Conservation (phyloP, 2,113 vertebrate species). For the Pristiophorus japonicus region DNA sequence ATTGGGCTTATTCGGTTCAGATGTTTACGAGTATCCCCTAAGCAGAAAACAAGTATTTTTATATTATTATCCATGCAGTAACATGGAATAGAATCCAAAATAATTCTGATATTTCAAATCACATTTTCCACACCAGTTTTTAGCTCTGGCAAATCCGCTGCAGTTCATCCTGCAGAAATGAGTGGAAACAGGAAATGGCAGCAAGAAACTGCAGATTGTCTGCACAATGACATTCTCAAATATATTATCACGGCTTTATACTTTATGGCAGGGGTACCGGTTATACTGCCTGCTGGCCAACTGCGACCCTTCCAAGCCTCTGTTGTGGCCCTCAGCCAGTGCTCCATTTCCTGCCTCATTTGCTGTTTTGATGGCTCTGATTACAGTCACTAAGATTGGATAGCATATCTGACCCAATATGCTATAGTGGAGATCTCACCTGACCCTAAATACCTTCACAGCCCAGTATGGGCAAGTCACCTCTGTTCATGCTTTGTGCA, state of each 20-base stretch:
- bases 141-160: conserved; percentile 1
- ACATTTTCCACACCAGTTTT: conserved; percentile 10
- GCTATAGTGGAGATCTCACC: not conserved
- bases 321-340: not conserved
- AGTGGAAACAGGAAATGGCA: conserved; percentile 10
- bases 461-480: not conserved
- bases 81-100: too few relatives aligned
- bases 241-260: not conserved
- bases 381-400: not conserved
- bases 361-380: not conserved
- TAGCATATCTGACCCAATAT: not conserved
- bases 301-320: not conserved
- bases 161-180: not conserved
- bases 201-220: not conserved
- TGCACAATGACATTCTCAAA: not conserved
- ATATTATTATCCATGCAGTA: conserved; percentile 1
- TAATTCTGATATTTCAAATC: too few relatives aligned
- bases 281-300: not conserved
- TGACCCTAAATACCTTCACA: not conserved
- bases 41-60: too few relatives aligned
- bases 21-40: not conserved
- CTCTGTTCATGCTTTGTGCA: too few relatives aligned
- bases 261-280: not conserved
- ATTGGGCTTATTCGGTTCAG: not conserved
- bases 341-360: not conserved